Evolutionary conservation across 2,888 invertebrate species (phyloP).

Genomic region (Agrilus mali): DNA sequence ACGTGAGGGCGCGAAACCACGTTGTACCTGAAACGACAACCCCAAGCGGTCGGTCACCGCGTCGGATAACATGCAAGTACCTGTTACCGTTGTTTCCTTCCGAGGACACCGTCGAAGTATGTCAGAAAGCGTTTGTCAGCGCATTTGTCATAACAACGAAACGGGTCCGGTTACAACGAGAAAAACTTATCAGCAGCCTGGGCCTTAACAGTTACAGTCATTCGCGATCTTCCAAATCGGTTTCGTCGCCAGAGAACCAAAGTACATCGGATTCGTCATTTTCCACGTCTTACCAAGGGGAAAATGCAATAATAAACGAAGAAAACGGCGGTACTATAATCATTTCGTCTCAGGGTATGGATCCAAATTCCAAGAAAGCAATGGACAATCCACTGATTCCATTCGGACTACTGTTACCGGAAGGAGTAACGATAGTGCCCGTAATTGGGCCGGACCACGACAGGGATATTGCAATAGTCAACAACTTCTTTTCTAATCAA

Average conservation of each 20-base stretch:
- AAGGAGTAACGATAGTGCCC: conserved; percentile 35
- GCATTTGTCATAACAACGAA: conserved; percentile 43
- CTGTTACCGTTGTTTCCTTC: conserved; percentile 32
- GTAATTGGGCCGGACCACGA: conserved; percentile 35
- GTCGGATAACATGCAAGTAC: conserved; percentile 41
- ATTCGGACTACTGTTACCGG: conserved; percentile 33
- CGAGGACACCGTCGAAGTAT: conserved; percentile 33
- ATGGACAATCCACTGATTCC: conserved; percentile 34
- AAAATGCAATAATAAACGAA: conserved; percentile 2
- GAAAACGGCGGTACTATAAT: conserved; percentile 6
- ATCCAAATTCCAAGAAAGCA: conserved; percentile 11
- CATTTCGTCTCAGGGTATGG: background rate
- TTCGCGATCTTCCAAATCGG: conserved; percentile 16
- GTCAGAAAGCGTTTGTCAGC: conserved; percentile 43
- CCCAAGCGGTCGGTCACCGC: conserved; percentile 26
- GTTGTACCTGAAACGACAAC: conserved; percentile 23
- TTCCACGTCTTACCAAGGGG: conserved; percentile 2
- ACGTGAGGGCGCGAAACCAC: conserved; percentile 34
- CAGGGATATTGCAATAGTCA: conserved; percentile 38
- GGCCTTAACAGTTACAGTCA: conserved; percentile 34
- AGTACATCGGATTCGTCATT: conserved; percentile 6
- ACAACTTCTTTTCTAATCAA: conserved; percentile 42
- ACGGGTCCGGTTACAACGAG: conserved; percentile 37
- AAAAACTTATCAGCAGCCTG: conserved; percentile 36
- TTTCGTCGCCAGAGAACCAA: conserved; percentile 13